Evolutionary conservation across 2,113 vertebrate genomes (phyloP), one percentile per base, ranked within the genome.

Genomic region (Hoplias malabaricus): DNA sequence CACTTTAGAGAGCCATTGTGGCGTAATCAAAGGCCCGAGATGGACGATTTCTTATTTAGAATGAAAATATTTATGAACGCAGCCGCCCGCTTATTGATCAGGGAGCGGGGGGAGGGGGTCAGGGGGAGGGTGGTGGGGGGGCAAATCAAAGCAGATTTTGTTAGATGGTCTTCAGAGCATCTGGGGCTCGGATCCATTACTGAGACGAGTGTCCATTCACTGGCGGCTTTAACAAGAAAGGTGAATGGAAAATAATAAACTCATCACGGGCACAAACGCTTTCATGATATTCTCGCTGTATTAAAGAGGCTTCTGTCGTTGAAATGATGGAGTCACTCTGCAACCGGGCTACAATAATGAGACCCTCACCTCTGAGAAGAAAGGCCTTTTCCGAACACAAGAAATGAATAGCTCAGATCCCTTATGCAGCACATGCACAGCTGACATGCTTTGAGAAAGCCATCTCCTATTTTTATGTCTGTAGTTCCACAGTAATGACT

Each of bases 1-100:
- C 89, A 90, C 89, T 93, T 90, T 90, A 88, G 81, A 90, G 87
- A 84, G 85, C 71, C 84, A 90, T 87, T 90, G 85, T 89, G 87
- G 84, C 82, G 87, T 90, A 91, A 93, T 93, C 87, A 90, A 90
- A 90, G n/a, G 87, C 69, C 73, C 77, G 25, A 77, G 85, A 85
- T 82, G 80, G 80, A 81, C 19, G 25, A 84, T 79, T 78, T 87
- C 85, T 88, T 92, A 89, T 90, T 89, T 85, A 85, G 78, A 88
- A 89, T 87, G 82, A 88, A 91, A 87, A 88, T 87, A 87, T 90
- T 91, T 91, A 88, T 91, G 86, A 90, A 90, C 89, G 89, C 83
- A 80, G 68, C 77, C 81, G 83, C 74, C 72, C 69, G 79, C 43
- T 83, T 80, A 86, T 89, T 86, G 89, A 90, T 90, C 88, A 68